phyloP scores from a whole-genome alignment of 2,113 vertebrate species.

The Misgurnus anguillicaudatus region DNA sequence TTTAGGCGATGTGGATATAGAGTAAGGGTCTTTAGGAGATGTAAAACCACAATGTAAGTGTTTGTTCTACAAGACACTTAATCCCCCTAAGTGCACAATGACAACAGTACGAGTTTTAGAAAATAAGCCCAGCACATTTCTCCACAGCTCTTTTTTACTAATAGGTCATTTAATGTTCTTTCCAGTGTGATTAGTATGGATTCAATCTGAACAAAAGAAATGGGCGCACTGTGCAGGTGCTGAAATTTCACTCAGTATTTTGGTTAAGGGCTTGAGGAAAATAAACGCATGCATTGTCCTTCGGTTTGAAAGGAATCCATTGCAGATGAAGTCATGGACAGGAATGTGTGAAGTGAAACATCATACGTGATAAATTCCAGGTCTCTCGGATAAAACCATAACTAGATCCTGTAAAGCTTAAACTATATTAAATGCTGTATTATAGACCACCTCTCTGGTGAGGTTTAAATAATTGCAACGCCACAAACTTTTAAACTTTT shows the following conservation, averaged over 20 bases:
- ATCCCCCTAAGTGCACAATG: slow-evolving; percentile 46
- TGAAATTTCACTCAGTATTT: slow-evolving; percentile 52
- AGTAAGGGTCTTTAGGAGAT: slow-evolving; percentile 12
- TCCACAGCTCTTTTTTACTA: slow-evolving; percentile 16
- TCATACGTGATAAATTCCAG: slow-evolving; percentile 54
- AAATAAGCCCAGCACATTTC: slow-evolving; percentile 27
- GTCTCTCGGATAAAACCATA: slow-evolving; percentile 4
- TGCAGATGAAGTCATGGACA: slow-evolving; percentile 48
- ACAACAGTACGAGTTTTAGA: slow-evolving; percentile 29
- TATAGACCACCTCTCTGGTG: slow-evolving; percentile 42
- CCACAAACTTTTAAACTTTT: slow-evolving; percentile 20
- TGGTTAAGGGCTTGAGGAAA: slow-evolving; percentile 35
- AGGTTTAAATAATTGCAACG: slow-evolving; percentile 21
- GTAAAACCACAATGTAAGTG: slow-evolving; percentile 29
- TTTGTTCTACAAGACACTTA: slow-evolving; percentile 51
- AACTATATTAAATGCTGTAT: slow-evolving; percentile 3
- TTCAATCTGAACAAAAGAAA: slow-evolving; percentile 39
- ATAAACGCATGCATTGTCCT: slow-evolving; percentile 39
- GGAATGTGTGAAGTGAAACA: slow-evolving; percentile 43
- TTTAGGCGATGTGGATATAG: slow-evolving; percentile 3
- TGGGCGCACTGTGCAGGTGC: slow-evolving; percentile 46
- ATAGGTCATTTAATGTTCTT: slow-evolving; percentile 41
- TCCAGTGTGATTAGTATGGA: slow-evolving; percentile 37
- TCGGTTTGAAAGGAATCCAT: slow-evolving; percentile 42
- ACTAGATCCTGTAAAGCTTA: neutral